Percentiles rank a stretch among this genome's conserved stretches.
Conservation (phyloP, 1,140 invertebrate species). For the Aphidius gifuensis region DNA sequence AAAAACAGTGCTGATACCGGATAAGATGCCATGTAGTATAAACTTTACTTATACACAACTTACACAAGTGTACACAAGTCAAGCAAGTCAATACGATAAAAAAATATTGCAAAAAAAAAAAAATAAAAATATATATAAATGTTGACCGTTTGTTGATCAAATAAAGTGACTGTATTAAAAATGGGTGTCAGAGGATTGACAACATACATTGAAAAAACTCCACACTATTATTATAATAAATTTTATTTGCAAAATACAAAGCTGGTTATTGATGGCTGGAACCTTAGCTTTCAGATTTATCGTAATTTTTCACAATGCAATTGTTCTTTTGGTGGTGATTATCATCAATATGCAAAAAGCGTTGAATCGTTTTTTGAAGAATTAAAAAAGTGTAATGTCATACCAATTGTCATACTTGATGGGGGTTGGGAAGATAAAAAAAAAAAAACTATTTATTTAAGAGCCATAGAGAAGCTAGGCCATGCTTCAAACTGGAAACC, state of each 20-base stretch:
- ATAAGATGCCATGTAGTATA: too few species aligned
- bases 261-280: conserved; percentile 81
- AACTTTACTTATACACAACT: too few species aligned
- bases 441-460: conserved; percentile 65
- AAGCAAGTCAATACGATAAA: too few species aligned
- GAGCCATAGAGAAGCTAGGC: conserved; percentile 60
- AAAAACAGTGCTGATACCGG: too few species aligned
- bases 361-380: conserved; percentile 69
- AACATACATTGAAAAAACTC: conserved; percentile 70
- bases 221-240: conserved; percentile 62
- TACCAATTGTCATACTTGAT: conserved; percentile 78
- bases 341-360: conserved; percentile 68
- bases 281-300: conserved; percentile 72
- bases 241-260: conserved; percentile 66
- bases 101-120: too few species aligned
- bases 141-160: too few species aligned
- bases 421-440: conserved; percentile 77
- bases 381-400: conserved; percentile 70
- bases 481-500: conserved; percentile 46
- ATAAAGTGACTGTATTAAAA: conserved; percentile 23
- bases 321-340: conserved; percentile 81
- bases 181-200: conserved; percentile 84
- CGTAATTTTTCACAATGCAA: conserved; percentile 60
- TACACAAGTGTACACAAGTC: too few species aligned
- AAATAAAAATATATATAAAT: too few species aligned